Percentiles rank a stretch among this genome's conserved stretches.
phyloP scores from a whole-genome alignment of 2,113 vertebrate species.

The Rhea americana region DNA sequence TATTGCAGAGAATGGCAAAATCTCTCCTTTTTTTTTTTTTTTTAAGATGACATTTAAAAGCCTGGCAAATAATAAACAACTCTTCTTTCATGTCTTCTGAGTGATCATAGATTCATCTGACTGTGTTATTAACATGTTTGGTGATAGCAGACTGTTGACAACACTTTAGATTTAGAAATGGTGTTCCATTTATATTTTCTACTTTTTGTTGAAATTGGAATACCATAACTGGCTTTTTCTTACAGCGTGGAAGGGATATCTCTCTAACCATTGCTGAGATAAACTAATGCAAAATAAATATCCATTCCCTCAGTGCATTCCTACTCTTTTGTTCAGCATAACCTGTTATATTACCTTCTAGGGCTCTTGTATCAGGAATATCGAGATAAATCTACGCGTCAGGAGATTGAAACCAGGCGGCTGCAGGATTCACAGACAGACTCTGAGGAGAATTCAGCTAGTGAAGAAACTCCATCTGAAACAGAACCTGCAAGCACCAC shows the following conservation, averaged over 20 bases:
- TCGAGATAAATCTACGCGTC: slow-evolving; percentile 90
- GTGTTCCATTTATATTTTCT: slow-evolving; percentile 28
- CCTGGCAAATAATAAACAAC: neutral
- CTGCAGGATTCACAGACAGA: slow-evolving; percentile 82
- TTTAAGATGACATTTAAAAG: neutral
- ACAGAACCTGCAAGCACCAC: slow-evolving; percentile 52
- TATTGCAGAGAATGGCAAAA: neutral
- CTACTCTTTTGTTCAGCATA: neutral
- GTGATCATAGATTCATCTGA: neutral
- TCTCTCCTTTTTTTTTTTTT: too few species aligned
- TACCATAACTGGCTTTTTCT: neutral
- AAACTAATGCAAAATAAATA: neutral
- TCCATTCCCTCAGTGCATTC: neutral
- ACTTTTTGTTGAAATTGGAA: neutral
- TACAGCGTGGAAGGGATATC: neutral
- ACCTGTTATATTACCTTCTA: slow-evolving; percentile 59
- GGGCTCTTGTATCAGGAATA: slow-evolving; percentile 97
- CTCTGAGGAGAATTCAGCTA: slow-evolving; percentile 30
- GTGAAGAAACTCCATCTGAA: slow-evolving; percentile 72
- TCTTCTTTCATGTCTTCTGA: neutral
- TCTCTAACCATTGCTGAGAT: neutral
- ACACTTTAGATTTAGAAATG: slow-evolving; percentile 10
- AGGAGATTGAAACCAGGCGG: slow-evolving; percentile 91
- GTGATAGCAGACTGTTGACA: slow-evolving; percentile 23
- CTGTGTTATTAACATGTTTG: neutral